Evolutionary conservation across 2,888 invertebrate genomes (phyloP).

Genomic region (Melieria omissa): DNA sequence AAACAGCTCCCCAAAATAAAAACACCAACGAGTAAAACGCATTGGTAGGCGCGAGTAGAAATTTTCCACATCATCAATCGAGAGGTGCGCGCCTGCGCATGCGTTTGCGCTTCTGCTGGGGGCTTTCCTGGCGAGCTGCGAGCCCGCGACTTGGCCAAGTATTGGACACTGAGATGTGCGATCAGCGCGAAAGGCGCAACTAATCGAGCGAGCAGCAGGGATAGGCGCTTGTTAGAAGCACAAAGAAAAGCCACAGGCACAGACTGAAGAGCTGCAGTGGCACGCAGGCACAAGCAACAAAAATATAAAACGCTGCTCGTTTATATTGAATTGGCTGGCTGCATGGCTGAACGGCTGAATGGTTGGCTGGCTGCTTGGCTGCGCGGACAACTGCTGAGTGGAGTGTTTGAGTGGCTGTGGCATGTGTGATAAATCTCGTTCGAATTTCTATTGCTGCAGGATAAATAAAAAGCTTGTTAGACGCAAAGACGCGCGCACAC

Average conservation of each 20-base stretch:
- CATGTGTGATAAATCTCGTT: constrained; percentile 52
- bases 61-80: constrained; percentile 41
- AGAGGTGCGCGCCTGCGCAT: constrained; percentile 11
- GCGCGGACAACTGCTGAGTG: background rate
- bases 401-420: constrained; percentile 43
- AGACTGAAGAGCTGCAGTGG: background rate
- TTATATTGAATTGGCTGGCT: constrained; percentile 6
- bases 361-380: constrained; percentile 5
- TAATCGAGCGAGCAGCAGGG: constrained; percentile 28
- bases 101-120: constrained; percentile 5
- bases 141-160: background rate
- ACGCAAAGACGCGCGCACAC: constrained; percentile 38
- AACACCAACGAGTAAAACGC: constrained; percentile 4
- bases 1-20: constrained; percentile 21
- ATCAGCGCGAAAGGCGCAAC: constrained; percentile 33
- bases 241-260: background rate
- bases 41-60: constrained; percentile 27
- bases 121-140: background rate
- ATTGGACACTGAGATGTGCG: constrained; percentile 5
- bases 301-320: constrained; percentile 14
- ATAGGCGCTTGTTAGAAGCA: constrained; percentile 20
- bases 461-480: constrained; percentile 50
- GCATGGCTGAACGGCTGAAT: constrained; percentile 17
- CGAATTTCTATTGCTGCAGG: constrained; percentile 42
- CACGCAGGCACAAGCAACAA: constrained; percentile 4